These are phyloP conservation scores for Desmophyllum pertusum DNA, from an alignment of 92 coral and sea anemone species.

Conservation along the genomic window DNA sequence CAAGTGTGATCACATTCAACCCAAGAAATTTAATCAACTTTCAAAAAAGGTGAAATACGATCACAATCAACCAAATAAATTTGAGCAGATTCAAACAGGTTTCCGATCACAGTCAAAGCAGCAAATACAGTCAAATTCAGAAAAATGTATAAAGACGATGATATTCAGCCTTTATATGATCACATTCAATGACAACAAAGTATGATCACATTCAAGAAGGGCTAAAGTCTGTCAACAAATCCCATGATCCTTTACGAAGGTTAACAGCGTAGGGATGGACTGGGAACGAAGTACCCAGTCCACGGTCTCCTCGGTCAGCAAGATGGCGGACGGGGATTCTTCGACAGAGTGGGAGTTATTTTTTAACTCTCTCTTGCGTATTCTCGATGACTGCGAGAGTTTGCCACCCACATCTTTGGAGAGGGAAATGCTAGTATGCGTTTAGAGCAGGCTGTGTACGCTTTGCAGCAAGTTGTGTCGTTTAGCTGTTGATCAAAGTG, in stretches of 20 bases:
- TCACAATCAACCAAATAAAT: conserved; percentile 21
- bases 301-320: not conserved
- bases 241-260: conserved; percentile 14
- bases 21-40: too few species aligned
- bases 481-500: conserved; percentile 13
- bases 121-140: too few species aligned
- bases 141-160: too few species aligned
- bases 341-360: not conserved
- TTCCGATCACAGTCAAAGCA: conserved; percentile 22
- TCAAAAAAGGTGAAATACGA: too few species aligned
- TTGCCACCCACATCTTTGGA: not conserved
- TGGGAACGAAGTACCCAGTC: not conserved
- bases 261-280: not conserved
- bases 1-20: too few species aligned
- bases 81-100: conserved; percentile 23
- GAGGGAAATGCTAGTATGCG: not conserved
- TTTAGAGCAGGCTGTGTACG: conserved; percentile 8
- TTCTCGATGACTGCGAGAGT: not conserved
- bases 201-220: conserved; percentile 3
- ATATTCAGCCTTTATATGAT: too few species aligned
- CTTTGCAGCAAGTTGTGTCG: not conserved
- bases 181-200: too few species aligned
- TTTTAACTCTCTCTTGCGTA: not conserved
- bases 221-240: conserved; percentile 25
- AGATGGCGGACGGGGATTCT: conserved; percentile 14